Evolutionary conservation across 2,797 vertebrate species (phyloP).

Genomic region (Chelidonichthys spinosus): DNA sequence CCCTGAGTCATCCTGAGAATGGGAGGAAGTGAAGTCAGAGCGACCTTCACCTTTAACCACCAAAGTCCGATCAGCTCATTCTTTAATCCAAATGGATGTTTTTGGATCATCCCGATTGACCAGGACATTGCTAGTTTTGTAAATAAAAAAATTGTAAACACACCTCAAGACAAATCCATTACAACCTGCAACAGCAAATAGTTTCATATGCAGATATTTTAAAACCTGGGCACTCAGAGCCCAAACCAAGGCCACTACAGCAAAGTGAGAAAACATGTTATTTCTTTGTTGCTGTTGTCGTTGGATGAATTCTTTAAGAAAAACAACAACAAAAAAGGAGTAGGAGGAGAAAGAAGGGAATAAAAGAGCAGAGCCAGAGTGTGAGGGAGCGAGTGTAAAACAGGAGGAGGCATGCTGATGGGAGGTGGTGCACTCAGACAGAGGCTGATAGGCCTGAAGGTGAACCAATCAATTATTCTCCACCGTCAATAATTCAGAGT

Average conservation of each 20-base stretch:
- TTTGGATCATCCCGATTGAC: too few species aligned
- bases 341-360: constrained; percentile 18
- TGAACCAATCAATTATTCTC: constrained; percentile 86
- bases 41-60: too few species aligned
- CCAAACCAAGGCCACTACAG: neutral
- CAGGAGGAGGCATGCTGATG: constrained; percentile 66
- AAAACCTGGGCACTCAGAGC: too few species aligned
- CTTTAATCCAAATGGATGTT: too few species aligned
- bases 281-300: neutral
- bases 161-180: neutral
- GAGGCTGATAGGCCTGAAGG: constrained; percentile 81
- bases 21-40: too few species aligned
- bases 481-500: constrained; percentile 83
- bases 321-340: neutral
- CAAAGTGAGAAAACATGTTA: neutral
- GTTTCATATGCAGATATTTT: too few species aligned
- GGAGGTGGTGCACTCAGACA: constrained; percentile 71
- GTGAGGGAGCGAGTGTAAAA: constrained; percentile 49
- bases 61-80: too few species aligned
- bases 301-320: neutral
- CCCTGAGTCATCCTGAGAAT: too few species aligned
- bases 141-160: neutral
- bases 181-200: too few species aligned
- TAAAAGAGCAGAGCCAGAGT: constrained; percentile 23
- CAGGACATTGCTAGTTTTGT: too few species aligned